Evolutionary conservation across 2,888 invertebrate genomes (phyloP).

Genomic region (Monopis laevigella): DNA sequence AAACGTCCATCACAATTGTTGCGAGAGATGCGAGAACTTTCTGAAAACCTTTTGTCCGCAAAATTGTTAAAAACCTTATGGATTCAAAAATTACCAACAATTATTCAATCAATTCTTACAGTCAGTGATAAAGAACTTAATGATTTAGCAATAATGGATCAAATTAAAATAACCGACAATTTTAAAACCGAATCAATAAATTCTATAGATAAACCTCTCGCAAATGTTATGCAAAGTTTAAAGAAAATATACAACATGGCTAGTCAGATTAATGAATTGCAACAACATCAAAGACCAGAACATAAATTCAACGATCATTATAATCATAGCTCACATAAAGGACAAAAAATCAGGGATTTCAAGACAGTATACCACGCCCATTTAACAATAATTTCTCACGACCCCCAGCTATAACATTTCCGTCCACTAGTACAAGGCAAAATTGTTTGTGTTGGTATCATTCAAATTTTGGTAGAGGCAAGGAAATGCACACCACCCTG

Average conservation of each 20-base stretch:
- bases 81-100: not conserved
- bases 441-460: too few relatives aligned
- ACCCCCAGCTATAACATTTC: too few relatives aligned
- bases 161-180: not conserved
- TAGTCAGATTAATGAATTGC: not conserved
- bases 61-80: not conserved
- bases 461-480: too few relatives aligned
- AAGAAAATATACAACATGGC: not conserved
- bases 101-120: not conserved
- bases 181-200: not conserved
- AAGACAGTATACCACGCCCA: too few relatives aligned
- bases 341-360: too few relatives aligned
- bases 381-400: too few relatives aligned
- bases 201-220: not conserved
- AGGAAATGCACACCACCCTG: too few relatives aligned
- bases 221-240: not conserved
- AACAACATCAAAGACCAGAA: too few relatives aligned
- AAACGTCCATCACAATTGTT: not conserved
- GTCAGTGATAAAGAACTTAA: not conserved
- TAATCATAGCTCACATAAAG: too few relatives aligned
- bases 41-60: not conserved
- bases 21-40: not conserved
- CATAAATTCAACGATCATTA: too few relatives aligned
- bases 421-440: too few relatives aligned
- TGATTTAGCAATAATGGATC: not conserved